A percentile compares a stretch with the other conserved stretches of the same genome.
Evolutionary conservation across 1,140 invertebrate genomes (phyloP).

Genomic region (Drosophila miranda): DNA sequence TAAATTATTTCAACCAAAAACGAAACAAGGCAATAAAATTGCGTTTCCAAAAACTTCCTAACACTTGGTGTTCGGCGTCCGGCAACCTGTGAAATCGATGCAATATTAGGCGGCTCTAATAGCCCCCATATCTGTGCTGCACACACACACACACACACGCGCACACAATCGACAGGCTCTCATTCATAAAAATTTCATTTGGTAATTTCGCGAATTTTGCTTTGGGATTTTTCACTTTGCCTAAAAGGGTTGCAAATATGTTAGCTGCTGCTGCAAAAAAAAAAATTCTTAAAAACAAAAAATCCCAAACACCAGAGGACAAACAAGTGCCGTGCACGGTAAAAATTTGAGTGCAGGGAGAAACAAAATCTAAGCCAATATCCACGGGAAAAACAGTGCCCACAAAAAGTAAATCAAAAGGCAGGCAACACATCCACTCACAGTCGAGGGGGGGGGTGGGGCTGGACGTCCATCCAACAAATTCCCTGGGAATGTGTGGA

Average conservation of each 20-base stretch:
- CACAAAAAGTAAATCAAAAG: slow-evolving; percentile 72
- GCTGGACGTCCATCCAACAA: slow-evolving; percentile 14
- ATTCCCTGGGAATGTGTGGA: background rate
- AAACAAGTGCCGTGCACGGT: background rate
- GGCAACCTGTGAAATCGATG: slow-evolving; percentile 45
- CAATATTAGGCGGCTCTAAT: slow-evolving; percentile 52
- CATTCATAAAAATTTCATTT: slow-evolving; percentile 51
- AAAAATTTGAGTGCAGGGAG: slow-evolving; percentile 41
- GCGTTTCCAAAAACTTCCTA: background rate
- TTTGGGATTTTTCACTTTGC: slow-evolving; percentile 43
- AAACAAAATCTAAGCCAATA: slow-evolving; percentile 28
- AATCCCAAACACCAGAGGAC: background rate
- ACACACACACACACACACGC: background rate
- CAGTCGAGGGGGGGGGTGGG: slow-evolving; percentile 17
- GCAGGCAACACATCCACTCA: slow-evolving; percentile 36
- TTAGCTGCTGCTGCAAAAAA: slow-evolving; percentile 17
- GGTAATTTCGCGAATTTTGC: slow-evolving; percentile 52
- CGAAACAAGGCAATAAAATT: slow-evolving; percentile 22
- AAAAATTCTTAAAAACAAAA: slow-evolving; percentile 4
- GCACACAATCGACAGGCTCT: background rate
- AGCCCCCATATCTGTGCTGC: slow-evolving; percentile 1
- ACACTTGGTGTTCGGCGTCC: background rate
- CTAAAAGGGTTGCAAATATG: slow-evolving; percentile 53
- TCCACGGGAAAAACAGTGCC: slow-evolving; percentile 14
- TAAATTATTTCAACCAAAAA: slow-evolving; percentile 64